phyloP scores from a whole-genome alignment of 2,888 invertebrate genomes.

The Pachymerium ferrugineum region DNA sequence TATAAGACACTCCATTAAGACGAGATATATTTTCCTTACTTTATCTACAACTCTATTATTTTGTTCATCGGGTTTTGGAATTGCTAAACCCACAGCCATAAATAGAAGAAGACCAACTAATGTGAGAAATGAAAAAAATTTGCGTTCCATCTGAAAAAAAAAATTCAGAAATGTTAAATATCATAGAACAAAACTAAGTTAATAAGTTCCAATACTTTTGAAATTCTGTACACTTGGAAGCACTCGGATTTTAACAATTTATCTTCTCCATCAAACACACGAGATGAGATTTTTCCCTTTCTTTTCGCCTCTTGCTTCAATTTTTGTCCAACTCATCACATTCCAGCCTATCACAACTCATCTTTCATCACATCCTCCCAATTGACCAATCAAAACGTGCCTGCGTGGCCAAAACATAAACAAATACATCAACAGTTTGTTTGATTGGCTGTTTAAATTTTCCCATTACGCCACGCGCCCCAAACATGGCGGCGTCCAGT shows the following conservation, averaged over 20 bases:
- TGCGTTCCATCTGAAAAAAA: conserved; percentile 23
- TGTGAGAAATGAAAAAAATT: background rate
- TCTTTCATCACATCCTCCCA: background rate
- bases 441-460: background rate
- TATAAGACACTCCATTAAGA: too few species aligned
- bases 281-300: background rate
- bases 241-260: background rate
- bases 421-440: background rate
- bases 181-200: background rate
- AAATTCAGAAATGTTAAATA: background rate
- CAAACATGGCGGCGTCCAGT: background rate
- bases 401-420: background rate
- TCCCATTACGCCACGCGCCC: background rate
- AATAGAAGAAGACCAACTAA: conserved; percentile 37
- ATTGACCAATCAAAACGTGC: background rate
- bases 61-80: conserved; percentile 63
- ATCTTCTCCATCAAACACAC: background rate
- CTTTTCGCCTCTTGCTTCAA: background rate
- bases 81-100: conserved; percentile 50
- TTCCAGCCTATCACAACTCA: background rate
- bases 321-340: conserved; percentile 7
- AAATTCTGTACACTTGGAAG: background rate
- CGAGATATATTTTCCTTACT: conserved; percentile 41
- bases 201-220: background rate
- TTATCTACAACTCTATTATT: conserved; percentile 44